Conservation (phyloP, 2,888 invertebrate species). For the Tetheella fluctuosa region DNA sequence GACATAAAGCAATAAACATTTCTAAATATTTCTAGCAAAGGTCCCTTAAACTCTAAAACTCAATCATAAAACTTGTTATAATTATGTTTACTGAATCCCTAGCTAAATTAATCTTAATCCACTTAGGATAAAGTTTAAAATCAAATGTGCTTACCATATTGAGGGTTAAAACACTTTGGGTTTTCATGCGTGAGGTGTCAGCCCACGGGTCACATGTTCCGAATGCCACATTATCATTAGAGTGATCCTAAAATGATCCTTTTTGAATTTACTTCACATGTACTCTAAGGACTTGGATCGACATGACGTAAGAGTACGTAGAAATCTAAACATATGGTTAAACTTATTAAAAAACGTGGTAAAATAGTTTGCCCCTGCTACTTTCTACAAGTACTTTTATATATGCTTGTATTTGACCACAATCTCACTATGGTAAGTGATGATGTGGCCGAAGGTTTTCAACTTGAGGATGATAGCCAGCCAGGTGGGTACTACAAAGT, state of each 20-base stretch:
- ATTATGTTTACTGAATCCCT: conserved; percentile 8
- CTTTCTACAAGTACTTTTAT: too few relatives aligned
- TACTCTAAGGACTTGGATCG: conserved; percentile 18
- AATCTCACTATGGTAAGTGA: too few relatives aligned
- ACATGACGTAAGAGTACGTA: conserved; percentile 25
- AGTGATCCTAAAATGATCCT: conserved; percentile 37
- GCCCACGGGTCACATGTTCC: conserved; percentile 29
- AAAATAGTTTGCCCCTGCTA: not conserved
- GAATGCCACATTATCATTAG: conserved; percentile 50
- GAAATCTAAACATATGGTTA: not conserved
- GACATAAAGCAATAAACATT: too few relatives aligned
- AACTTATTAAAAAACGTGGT: not conserved
- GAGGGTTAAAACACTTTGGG: conserved; percentile 18
- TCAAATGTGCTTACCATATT: conserved; percentile 6
- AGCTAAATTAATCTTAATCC: conserved; percentile 10
- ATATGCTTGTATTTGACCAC: too few relatives aligned
- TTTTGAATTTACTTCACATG: conserved; percentile 32
- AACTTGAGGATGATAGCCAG: too few relatives aligned
- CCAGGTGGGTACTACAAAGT: too few relatives aligned
- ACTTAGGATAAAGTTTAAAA: conserved; percentile 11
- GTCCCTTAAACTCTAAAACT: conserved; percentile 12
- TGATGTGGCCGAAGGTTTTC: too few relatives aligned
- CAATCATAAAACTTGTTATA: conserved; percentile 15
- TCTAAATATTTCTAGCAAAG: not conserved
- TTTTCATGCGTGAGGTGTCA: conserved; percentile 19